phyloP scores from a whole-genome alignment of 2,797 vertebrate genomes.

The Neoniphon sammara region DNA sequence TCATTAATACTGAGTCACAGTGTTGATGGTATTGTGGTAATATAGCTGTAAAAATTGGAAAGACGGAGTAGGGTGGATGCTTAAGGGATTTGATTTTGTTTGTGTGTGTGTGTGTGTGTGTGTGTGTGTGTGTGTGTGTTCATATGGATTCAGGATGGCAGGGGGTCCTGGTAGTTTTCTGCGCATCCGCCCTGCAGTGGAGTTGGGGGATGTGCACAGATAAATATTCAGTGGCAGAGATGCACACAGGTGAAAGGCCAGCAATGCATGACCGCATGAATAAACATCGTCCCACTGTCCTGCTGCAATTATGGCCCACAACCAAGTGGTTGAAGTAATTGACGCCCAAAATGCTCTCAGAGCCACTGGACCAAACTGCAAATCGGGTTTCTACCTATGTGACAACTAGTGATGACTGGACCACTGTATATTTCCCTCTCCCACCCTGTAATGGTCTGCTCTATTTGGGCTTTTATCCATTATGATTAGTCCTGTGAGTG shows the following conservation, averaged over 20 bases:
- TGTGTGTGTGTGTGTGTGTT: neutral
- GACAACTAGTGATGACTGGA: slow-evolving; percentile 70
- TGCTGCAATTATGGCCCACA: slow-evolving; percentile 80
- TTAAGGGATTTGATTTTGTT: slow-evolving; percentile 6
- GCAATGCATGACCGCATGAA: slow-evolving; percentile 81
- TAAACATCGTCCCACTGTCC: slow-evolving; percentile 82
- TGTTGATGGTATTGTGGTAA: slow-evolving; percentile 58
- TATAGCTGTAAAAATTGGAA: slow-evolving; percentile 1
- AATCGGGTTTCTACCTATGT: slow-evolving; percentile 71
- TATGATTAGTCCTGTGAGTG: slow-evolving; percentile 29
- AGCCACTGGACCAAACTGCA: slow-evolving; percentile 70
- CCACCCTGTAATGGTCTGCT: slow-evolving; percentile 50
- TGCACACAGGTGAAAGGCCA: slow-evolving; percentile 76
- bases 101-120: slow-evolving; percentile 12
- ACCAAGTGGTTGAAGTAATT: slow-evolving; percentile 82
- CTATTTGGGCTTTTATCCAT: slow-evolving; percentile 52
- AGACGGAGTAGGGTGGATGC: slow-evolving; percentile 27
- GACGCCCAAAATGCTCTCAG: slow-evolving; percentile 72
- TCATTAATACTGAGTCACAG: slow-evolving; percentile 49
- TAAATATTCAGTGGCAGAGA: slow-evolving; percentile 83
- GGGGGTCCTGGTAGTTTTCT: slow-evolving; percentile 30
- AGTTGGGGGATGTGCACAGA: slow-evolving; percentile 62
- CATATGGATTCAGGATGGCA: slow-evolving; percentile 36
- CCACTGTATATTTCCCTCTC: slow-evolving; percentile 55
- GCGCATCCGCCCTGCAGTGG: slow-evolving; percentile 39